Evolutionary conservation across 2,113 vertebrate genomes (phyloP), one percentile per base, ranked within the genome.

Genomic region (Stigmatopora nigra): DNA sequence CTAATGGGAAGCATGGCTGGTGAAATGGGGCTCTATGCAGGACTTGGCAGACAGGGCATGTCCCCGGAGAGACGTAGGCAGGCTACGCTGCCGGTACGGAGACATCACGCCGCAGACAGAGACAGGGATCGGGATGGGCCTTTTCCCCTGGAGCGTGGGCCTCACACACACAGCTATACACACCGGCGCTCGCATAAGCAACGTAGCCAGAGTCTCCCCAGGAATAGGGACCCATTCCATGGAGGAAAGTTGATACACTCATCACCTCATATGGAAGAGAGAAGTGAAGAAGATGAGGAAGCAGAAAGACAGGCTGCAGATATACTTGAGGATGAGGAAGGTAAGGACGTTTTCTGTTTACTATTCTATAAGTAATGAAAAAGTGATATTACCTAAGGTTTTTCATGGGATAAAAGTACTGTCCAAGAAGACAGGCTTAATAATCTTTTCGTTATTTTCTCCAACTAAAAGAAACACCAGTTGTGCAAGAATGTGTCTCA

Each of bases 171-270:
- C 66, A 76, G 83, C 46, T 86, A 84, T 0, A 78, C 88, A 8
- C 87, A 84, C 0, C 77, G 86, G 51, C 89, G 91, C 63, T 88
- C 92, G 11, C 91, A 92, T 78, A 92, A 92, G 74, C 93, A 94
- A 70, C 90, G 90, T 16, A 96, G 94, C 80, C 92, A 94, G 81
- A 98, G 93, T 73, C 89, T 96, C 14, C 93, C 94, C 41, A 81
- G 91, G 35, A 94, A 94, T 81, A 91, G 92, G 41, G 93, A 95
- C 16, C 84, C 81, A 1, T 75, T 90, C n/a, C n/a, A n/a, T 85
- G 79, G 75, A 71, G 86, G 82, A 20, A 84, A 84, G 1, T 25
- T 82, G 0, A 81, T 84, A 51, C 86, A 87, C 74, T 78, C 87
- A 49, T 69, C 86, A 0, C 87, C 86, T 58, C 90, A 88, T 4